Conservation (phyloP, 2,797 vertebrate species). For the Gallinago solitaria region DNA sequence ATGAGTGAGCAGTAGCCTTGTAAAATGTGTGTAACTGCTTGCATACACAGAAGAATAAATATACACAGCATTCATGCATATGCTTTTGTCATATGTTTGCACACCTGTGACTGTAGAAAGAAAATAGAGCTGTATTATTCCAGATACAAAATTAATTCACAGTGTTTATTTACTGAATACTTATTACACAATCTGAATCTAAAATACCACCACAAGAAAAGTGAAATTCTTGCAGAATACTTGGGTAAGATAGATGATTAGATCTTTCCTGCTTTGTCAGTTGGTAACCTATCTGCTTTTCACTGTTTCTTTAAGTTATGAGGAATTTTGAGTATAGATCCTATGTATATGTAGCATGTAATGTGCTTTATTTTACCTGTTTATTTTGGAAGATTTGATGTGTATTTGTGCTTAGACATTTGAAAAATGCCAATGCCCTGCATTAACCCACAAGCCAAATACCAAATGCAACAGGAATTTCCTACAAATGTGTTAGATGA, state of each 20-base stretch:
- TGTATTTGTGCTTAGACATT: not conserved
- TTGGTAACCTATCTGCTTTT: not conserved
- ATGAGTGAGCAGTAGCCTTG: slow-evolving; percentile 39
- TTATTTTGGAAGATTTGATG: slow-evolving; percentile 2
- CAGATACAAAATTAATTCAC: not conserved
- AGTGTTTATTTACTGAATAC: not conserved
- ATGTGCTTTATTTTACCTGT: not conserved
- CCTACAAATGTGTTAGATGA: not conserved
- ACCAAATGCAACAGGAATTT: slow-evolving; percentile 7
- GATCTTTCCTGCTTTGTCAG: not conserved
- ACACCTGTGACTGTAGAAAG: slow-evolving; percentile 3
- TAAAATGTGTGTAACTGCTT: slow-evolving; percentile 30
- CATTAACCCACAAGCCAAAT: slow-evolving; percentile 18
- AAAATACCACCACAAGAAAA: not conserved
- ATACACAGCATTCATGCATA: not conserved
- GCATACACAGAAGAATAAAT: slow-evolving; percentile 10
- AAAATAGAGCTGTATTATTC: not conserved
- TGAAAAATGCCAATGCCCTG: slow-evolving; percentile 12
- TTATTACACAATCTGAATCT: not conserved
- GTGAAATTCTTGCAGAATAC: not conserved
- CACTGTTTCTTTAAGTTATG: not conserved
- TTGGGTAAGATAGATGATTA: not conserved
- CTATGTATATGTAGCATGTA: not conserved
- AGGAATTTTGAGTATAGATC: not conserved
- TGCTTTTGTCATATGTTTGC: slow-evolving; percentile 25